These are phyloP conservation scores for Watsonalla binaria DNA, from an alignment of 2,888 invertebrate genomes.

Conservation along the genomic window DNA sequence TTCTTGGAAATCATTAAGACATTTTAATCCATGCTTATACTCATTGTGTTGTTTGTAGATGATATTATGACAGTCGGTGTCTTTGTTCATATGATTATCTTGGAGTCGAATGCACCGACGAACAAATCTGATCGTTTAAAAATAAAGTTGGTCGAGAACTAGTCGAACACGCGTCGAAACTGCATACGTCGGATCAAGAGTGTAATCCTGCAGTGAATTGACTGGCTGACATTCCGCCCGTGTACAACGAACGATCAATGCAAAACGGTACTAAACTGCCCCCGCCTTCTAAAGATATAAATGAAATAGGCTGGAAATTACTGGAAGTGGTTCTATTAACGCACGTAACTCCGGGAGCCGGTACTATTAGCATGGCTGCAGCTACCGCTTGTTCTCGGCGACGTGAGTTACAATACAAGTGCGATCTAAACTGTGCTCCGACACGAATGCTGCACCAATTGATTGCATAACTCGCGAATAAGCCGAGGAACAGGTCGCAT, in stretches of 20 bases:
- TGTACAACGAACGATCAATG: slow-evolving; percentile 19
- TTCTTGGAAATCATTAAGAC: too few species aligned
- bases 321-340: slow-evolving; percentile 59
- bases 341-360: slow-evolving; percentile 62
- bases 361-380: slow-evolving; percentile 46
- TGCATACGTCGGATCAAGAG: not conserved
- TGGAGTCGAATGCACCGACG: not conserved
- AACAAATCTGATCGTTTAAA: slow-evolving; percentile 1
- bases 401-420: not conserved
- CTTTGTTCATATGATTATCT: not conserved
- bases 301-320: slow-evolving; percentile 55
- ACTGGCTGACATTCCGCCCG: slow-evolving; percentile 6
- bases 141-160: not conserved
- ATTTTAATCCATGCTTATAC: too few species aligned
- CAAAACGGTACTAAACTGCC: slow-evolving; percentile 14
- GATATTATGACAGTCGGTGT: not conserved
- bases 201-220: slow-evolving; percentile 2
- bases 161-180: not conserved
- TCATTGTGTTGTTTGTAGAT: too few species aligned
- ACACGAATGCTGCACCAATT: not conserved
- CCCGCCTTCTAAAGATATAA: slow-evolving; percentile 9
- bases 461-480: not conserved
- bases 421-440: not conserved
- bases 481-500: not conserved
- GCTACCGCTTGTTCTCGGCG: slow-evolving; percentile 14